These are phyloP conservation scores for Drosophila percnosoma DNA, from an alignment of 2,888 invertebrate genomes.

Conservation along the genomic window DNA sequence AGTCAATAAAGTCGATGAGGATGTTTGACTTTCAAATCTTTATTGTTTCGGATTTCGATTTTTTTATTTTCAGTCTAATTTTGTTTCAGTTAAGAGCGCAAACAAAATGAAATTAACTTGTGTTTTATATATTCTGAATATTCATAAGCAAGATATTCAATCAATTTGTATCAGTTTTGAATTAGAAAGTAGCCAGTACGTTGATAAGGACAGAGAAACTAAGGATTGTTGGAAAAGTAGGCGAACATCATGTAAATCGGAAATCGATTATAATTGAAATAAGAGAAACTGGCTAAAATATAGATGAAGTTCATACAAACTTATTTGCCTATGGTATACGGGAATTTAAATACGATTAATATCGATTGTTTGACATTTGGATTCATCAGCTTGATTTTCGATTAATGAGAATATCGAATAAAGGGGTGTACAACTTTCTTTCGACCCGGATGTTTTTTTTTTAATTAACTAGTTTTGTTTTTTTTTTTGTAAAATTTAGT, in stretches of 20 bases:
- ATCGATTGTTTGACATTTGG: background rate
- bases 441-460: background rate
- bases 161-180: too few relatives aligned
- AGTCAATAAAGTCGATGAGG: too few relatives aligned
- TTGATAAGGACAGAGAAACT: too few relatives aligned
- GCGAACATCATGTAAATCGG: background rate
- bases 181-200: too few relatives aligned
- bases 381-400: background rate
- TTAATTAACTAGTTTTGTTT: background rate
- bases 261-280: background rate
- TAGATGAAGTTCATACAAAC: background rate
- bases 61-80: too few relatives aligned
- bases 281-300: background rate
- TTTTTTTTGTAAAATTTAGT: slow-evolving; percentile 72
- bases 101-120: too few relatives aligned
- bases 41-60: too few relatives aligned
- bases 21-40: too few relatives aligned
- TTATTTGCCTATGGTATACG: background rate
- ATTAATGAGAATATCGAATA: background rate
- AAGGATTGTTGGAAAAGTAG: too few relatives aligned
- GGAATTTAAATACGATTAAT: background rate
- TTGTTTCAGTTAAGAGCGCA: too few relatives aligned
- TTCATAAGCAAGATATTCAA: too few relatives aligned
- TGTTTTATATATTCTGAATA: too few relatives aligned
- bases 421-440: background rate